These are phyloP conservation scores for Eupithecia tripunctaria DNA, from an alignment of 2,888 invertebrate genomes.

Conservation along the genomic window DNA sequence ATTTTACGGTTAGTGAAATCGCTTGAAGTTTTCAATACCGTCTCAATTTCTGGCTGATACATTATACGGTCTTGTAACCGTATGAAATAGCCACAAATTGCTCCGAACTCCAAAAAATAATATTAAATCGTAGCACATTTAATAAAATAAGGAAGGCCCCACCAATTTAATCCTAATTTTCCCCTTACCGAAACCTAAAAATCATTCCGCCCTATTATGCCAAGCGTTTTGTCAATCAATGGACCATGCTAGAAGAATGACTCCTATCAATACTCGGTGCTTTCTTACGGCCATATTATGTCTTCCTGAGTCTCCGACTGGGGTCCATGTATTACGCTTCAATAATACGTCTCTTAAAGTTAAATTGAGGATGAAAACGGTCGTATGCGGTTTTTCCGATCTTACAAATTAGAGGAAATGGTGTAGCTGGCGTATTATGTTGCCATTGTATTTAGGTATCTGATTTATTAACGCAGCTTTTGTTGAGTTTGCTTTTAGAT, in stretches of 20 bases:
- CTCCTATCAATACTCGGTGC: constrained; percentile 67
- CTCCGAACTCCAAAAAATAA: background rate
- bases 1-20: background rate
- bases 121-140: background rate
- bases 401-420: constrained; percentile 54
- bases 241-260: constrained; percentile 66
- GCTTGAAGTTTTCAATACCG: background rate
- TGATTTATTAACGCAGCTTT: background rate
- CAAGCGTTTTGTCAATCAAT: constrained; percentile 60
- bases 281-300: constrained; percentile 68
- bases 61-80: background rate
- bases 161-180: constrained; percentile 24
- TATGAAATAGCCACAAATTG: background rate
- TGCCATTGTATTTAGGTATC: background rate
- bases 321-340: constrained; percentile 71
- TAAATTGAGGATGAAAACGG: constrained; percentile 79
- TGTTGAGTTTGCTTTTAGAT: background rate
- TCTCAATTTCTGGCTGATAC: background rate
- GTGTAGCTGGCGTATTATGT: background rate
- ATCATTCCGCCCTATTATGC: constrained; percentile 56
- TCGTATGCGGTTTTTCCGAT: constrained; percentile 62
- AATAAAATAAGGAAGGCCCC: background rate
- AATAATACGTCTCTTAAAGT: constrained; percentile 70
- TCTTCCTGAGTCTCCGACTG: constrained; percentile 57
- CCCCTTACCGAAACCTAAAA: constrained; percentile 38